phyloP scores from a whole-genome alignment of 2,888 invertebrate genomes.

The Chrysomela aeneicollis region DNA sequence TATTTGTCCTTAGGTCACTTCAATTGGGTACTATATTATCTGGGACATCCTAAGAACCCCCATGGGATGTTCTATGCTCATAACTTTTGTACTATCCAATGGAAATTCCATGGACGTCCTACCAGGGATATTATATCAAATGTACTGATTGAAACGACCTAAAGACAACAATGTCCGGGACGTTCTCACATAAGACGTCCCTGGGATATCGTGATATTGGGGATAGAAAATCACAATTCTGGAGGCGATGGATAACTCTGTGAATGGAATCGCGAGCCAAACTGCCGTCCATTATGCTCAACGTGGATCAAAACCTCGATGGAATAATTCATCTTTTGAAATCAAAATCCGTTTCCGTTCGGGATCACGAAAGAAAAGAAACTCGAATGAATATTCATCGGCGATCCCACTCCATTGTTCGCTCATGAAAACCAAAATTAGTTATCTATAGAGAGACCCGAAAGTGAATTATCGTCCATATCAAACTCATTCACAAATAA shows the following conservation, averaged over 20 bases:
- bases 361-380: constrained; percentile 16
- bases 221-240: background rate
- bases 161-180: no score
- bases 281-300: background rate
- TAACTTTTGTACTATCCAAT: no score
- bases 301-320: constrained; percentile 3
- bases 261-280: background rate
- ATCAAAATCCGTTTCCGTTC: constrained; percentile 18
- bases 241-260: background rate
- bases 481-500: constrained; percentile 33
- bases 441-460: constrained; percentile 29
- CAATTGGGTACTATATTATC: no score
- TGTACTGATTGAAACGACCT: no score
- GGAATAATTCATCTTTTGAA: constrained; percentile 8
- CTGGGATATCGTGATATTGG: no score
- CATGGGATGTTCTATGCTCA: no score
- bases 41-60: no score
- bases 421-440: constrained; percentile 31
- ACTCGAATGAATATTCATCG: constrained; percentile 24
- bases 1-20: no score
- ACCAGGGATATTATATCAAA: no score
- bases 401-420: constrained; percentile 21
- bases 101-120: no score
- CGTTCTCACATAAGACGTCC: no score
- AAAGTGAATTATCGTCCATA: constrained; percentile 33